Conservation (phyloP, 1,140 invertebrate species). For the Polyergus mexicanus region DNA sequence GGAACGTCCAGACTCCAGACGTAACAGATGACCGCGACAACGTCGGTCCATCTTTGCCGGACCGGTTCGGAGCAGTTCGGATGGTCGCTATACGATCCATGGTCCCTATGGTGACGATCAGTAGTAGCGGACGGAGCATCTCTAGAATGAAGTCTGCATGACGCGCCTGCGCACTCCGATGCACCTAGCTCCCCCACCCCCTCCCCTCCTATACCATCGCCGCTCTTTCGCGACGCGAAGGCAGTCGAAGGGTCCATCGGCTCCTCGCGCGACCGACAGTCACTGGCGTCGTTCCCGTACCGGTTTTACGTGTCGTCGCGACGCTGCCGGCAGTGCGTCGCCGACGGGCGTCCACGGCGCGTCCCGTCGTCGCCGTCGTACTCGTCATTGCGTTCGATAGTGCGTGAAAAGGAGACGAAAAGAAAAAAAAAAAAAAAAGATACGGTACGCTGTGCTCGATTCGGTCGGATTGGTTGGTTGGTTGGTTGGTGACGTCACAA, state of each 20-base stretch:
- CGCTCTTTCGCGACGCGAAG: constrained; percentile 15
- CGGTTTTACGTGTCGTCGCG: constrained; percentile 67
- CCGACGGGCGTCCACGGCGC: constrained; percentile 73
- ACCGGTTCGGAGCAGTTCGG: constrained; percentile 25
- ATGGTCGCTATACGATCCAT: not conserved
- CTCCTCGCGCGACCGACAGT: constrained; percentile 55
- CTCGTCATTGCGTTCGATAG: constrained; percentile 22
- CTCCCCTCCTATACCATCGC: constrained; percentile 5
- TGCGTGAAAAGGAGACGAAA: constrained; percentile 16
- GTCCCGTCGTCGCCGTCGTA: constrained; percentile 44
- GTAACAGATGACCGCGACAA: constrained; percentile 34
- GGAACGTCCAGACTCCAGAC: constrained; percentile 6
- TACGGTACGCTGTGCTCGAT: not conserved
- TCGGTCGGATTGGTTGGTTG: not conserved
- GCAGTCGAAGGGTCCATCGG: not conserved
- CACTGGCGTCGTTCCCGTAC: constrained; percentile 63
- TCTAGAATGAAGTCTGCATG: constrained; percentile 60
- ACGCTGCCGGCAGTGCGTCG: constrained; percentile 70
- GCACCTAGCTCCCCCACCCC: constrained; percentile 10
- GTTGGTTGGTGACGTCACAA: not conserved
- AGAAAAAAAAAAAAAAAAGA: not conserved
- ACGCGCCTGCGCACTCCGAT: constrained; percentile 53
- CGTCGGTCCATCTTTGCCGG: constrained; percentile 6
- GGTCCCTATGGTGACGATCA: constrained; percentile 42
- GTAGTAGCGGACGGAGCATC: constrained; percentile 34